Base-by-base conservation (phyloP, 2,888 invertebrate species). In the Rhabditoides inermis region DNA sequence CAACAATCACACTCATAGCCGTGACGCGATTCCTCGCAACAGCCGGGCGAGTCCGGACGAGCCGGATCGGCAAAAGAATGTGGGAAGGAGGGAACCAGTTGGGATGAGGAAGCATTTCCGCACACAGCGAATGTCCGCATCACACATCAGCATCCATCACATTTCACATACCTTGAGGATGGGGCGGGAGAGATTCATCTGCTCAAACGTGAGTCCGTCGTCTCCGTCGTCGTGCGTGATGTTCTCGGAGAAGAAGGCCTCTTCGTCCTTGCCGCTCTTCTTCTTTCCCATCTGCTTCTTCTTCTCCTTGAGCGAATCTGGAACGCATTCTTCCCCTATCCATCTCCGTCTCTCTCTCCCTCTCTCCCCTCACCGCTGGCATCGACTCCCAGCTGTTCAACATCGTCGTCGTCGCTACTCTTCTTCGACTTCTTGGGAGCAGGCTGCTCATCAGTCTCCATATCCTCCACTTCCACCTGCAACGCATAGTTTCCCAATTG, bases 151-250 rank as follows among this genome's bases (percentile, higher is more conserved):
- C n/a, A n/a, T n/a, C n/a, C n/a, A n/a, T n/a, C n/a, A n/a, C n/a
- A n/a, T n/a, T n/a, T n/a, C n/a, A n/a, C n/a, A n/a, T 76, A 84
- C 84, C 77, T 92, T 90, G 75, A 95, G 82, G 28, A 98, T 79
- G 0, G 94, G 94, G 55, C 94, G 82, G 0, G 94, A 94, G 25
- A 95, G 81, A 79, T 94, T 92, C 90, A 98, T 91, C 81, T 91
- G 88, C 77, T 90, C 88, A 59, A 79, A 79, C 3, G 74, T 66
- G 18, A 70, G 41, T n/a, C 51, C 50, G 18, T 54, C 61, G 28
- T 55, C 58, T 7, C 55, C 37, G 7, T 61, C 57, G 22, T 53
- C 44, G 26, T 63, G 61, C 30, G 62, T 63, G 26, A 61, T 55
- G 10, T 49, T 47, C 4, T 56, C 59, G 30, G 56, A 52, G 55